Base-by-base conservation (phyloP, 2,888 invertebrate species). In the Agriopis aurantiaria region DNA sequence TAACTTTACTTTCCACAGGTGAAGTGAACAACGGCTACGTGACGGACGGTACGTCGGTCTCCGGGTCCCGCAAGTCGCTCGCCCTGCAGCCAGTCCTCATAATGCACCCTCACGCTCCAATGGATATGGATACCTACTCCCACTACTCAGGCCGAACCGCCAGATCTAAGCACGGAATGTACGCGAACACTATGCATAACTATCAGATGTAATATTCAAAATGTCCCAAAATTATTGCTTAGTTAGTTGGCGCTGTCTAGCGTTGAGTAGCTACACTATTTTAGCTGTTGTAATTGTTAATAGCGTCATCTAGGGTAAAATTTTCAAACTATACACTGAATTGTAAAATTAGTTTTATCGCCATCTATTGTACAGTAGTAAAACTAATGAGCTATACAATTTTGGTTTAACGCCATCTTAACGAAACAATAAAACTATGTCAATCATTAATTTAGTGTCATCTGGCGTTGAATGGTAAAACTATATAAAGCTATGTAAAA, bases 11-110 rank as follows among this genome's bases (percentile, higher is more conserved):
- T 43, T 63, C 88, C 95, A 68, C 91, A 98, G 98, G 98, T 75
- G 98, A 98, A 94, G 97, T 98, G 78, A 98, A 98, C 92, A 96
- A 97, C 81, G 98, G 97, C 8, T 98, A 97, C 88, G 96, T 98
- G 71, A 97, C 97, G 12, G 98, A 98, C 87, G 97, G 96, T 41
- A 97, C 97, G 75, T 98, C 98, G 76, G 96, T 98, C 63, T 97
- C 97, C 10, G 97, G 97, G 0, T 98, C 98, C 0, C 95, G 98
- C 66, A 98, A 98, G 88, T 98, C 98, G 0, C 93, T 98, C 8
- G 98, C 98, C 63, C 91, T 98, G 10, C 97, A 98, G 89, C 98
- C 98, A 2, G 98, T 98, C 9, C 92, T 98, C 61, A 91, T 98
- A 80, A 96, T 97, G 94, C 97, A 97, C 51, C 96, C 96, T 0